Evolutionary conservation across 2,888 invertebrate species (phyloP).

Genomic region (Drosophila fulvimacula): DNA sequence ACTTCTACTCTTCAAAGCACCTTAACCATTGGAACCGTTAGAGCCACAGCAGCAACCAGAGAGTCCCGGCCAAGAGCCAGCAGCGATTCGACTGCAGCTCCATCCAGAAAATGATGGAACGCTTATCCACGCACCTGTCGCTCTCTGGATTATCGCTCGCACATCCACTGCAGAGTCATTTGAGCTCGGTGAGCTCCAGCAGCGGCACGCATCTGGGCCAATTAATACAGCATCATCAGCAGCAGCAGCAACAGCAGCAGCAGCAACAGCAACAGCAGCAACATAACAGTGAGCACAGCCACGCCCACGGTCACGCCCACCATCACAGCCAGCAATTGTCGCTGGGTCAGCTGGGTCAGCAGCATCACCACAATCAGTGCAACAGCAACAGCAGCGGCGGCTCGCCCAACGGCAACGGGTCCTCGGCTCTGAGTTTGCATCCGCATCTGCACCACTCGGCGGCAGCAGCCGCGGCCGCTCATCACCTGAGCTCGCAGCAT

Average conservation of each 20-base stretch:
- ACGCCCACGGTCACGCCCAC: constrained; percentile 60
- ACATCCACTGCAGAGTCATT: constrained; percentile 84
- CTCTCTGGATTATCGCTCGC: constrained; percentile 85
- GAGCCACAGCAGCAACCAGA: constrained; percentile 25
- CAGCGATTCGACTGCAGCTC: constrained; percentile 44
- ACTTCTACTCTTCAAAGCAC: constrained; percentile 35
- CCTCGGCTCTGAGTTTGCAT: constrained; percentile 57
- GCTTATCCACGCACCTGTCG: constrained; percentile 84
- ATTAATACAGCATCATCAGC: constrained; percentile 67
- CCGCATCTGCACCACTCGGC: constrained; percentile 61
- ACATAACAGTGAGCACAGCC: constrained; percentile 68
- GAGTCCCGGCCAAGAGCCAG: constrained; percentile 35
- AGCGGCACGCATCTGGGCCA: constrained; percentile 76
- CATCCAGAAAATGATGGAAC: constrained; percentile 84
- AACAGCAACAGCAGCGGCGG: constrained; percentile 72
- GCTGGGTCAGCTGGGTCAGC: constrained; percentile 77
- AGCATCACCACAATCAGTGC: constrained; percentile 76
- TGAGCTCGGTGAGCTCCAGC: constrained; percentile 77
- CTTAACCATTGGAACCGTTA: constrained; percentile 19
- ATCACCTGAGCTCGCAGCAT: constrained; percentile 61
- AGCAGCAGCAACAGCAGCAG: constrained; percentile 74
- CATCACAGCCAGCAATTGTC: constrained; percentile 82
- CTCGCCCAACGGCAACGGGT: constrained; percentile 64
- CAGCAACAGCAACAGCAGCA: constrained; percentile 74
- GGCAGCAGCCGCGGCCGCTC: constrained; percentile 57